Evolutionary conservation across 2,113 vertebrate genomes (phyloP), one percentile per base, ranked within the genome.

Genomic region (Tachysurus vachellii): DNA sequence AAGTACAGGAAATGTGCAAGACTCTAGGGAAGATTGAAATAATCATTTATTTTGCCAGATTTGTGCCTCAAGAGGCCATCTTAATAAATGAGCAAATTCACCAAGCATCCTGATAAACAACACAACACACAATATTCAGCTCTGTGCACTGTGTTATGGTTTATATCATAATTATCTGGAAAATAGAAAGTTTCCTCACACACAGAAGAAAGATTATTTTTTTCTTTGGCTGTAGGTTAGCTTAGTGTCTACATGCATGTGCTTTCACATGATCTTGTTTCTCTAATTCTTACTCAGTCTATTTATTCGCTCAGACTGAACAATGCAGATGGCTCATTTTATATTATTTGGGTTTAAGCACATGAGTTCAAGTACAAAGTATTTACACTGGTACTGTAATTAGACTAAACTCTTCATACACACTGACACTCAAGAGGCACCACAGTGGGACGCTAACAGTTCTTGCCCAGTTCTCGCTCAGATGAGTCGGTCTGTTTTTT

Each of bases 301-400:
- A 61, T 89, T 59, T 19, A 62, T 79, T 88, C 82, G 85, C 66
- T 80, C 23, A 64, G 68, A 75, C 88, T 80, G 91, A 82, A 90
- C 88, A 90, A 90, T 59, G 66, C 61, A 86, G 36, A 36, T 36
- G 36, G 36, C 36, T 2, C 1, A 36, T 36, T 36, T 36, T 36
- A 36, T 36, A 36, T 36, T 36, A 36, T 1, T 36, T 36, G 36
- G 36, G 36, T 36, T 36, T 2, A 36, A 86, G 88, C 90, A 71
- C 87, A 83, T 85, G 91, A 89, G 28, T 91, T 91, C 88, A 89
- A 88, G 84, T 87, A 82, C 44, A 66, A 31, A 50, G 42, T 82
- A 85, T 68, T 54, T 80, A 90, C 85, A 42, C 56, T 89, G 85
- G 87, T 93, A n/a, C n/a, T n/a, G n/a, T n/a, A 88, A 93, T 93